Conservation (phyloP, 2,888 invertebrate genomes). For the Idaea aversata region DNA sequence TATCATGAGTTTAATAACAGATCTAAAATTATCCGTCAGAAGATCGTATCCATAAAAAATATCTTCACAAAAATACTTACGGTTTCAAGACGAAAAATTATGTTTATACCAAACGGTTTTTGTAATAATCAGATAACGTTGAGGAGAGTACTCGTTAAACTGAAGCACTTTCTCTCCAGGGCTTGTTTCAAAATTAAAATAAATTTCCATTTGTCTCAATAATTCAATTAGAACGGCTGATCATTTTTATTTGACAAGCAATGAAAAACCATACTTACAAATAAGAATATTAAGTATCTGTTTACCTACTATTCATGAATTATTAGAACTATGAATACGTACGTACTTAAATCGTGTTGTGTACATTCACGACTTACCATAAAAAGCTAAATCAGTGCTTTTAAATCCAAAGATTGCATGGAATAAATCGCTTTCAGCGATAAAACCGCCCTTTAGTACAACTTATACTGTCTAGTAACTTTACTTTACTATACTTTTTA, state of each 20-base stretch:
- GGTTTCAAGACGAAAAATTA: neutral
- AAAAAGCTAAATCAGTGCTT: too few species aligned
- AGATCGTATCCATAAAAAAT: neutral
- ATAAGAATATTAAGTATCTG: neutral
- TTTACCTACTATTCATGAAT: too few species aligned
- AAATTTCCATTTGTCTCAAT: neutral
- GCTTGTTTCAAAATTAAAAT: slow-evolving; percentile 1
- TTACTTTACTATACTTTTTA: too few species aligned
- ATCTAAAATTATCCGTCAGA: neutral
- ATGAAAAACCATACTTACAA: neutral
- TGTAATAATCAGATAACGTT: slow-evolving; percentile 1
- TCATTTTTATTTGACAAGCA: neutral
- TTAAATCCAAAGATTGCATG: too few species aligned
- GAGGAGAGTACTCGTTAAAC: neutral
- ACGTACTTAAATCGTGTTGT: too few species aligned
- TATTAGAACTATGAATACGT: too few species aligned
- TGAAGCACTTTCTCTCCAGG: neutral
- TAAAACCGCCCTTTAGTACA: too few species aligned
- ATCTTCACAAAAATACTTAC: neutral
- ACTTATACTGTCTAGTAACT: too few species aligned
- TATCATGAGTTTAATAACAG: neutral
- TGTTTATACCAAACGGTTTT: neutral
- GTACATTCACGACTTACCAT: too few species aligned
- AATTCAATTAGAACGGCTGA: neutral
- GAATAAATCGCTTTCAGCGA: too few species aligned